Percentiles rank a stretch among this genome's conserved stretches.
Evolutionary conservation across 2,888 invertebrate species (phyloP).

Genomic region (Marasmarcha lunaedactyla): DNA sequence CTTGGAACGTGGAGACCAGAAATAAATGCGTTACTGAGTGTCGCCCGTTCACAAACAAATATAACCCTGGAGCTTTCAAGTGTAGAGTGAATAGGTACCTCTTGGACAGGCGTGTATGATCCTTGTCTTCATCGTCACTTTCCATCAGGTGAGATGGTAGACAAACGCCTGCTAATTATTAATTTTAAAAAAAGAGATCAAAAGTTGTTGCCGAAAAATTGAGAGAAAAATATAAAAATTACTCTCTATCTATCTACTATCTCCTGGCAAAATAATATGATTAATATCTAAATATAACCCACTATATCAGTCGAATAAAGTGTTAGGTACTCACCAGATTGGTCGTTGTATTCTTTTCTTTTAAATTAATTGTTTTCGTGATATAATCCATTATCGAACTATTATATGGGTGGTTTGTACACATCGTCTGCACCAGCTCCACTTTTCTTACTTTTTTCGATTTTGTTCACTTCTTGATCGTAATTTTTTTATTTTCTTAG

Average conservation of each 20-base stretch:
- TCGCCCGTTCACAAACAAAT: slow-evolving; percentile 11
- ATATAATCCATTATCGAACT: slow-evolving; percentile 10
- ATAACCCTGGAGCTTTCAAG: too few species aligned
- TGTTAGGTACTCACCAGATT: slow-evolving; percentile 15
- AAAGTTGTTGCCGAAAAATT: slow-evolving; percentile 7
- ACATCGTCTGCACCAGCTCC: slow-evolving; percentile 12
- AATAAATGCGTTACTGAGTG: slow-evolving; percentile 12
- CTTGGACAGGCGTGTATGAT: too few species aligned
- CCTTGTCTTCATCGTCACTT: too few species aligned
- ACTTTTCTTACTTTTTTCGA: slow-evolving; percentile 14
- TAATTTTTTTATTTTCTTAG: slow-evolving; percentile 13
- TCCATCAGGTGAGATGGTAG: too few species aligned
- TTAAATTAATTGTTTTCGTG: slow-evolving; percentile 12
- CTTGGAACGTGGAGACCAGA: slow-evolving; percentile 11
- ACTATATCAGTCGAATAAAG: slow-evolving; percentile 9
- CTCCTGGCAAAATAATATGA: slow-evolving; percentile 12
- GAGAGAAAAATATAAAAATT: slow-evolving; percentile 12
- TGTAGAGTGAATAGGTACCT: too few species aligned
- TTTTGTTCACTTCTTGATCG: slow-evolving; percentile 14
- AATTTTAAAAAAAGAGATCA: slow-evolving; percentile 6
- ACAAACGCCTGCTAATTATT: too few species aligned
- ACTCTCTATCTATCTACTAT: slow-evolving; percentile 11
- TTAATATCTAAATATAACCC: slow-evolving; percentile 9
- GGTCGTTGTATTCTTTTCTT: slow-evolving; percentile 14
- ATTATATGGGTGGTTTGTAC: slow-evolving; percentile 15